These are phyloP conservation scores for Ptychobarbus kaznakovi DNA, from an alignment of 2,797 vertebrate species.

Conservation along the genomic window DNA sequence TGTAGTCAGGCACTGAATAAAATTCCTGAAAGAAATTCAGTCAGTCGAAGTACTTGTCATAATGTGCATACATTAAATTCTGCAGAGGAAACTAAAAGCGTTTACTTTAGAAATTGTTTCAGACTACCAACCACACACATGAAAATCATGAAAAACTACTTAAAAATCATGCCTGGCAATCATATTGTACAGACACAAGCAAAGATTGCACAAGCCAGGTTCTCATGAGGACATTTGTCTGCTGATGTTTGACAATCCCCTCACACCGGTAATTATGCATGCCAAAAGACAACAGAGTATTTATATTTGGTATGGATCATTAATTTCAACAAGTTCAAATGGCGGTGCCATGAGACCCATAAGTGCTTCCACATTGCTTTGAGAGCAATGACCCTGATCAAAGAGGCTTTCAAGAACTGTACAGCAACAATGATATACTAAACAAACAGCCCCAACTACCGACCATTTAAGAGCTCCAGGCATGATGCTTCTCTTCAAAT, in stretches of 20 bases:
- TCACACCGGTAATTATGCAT: background rate
- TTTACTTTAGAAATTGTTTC: background rate
- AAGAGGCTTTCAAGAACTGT: conserved; percentile 10
- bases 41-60: background rate
- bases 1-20: background rate
- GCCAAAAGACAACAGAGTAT: background rate
- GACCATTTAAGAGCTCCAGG: background rate
- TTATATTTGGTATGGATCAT: conserved; percentile 14
- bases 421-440: conserved; percentile 10
- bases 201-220: conserved; percentile 10
- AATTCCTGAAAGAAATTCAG: background rate
- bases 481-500: conserved; percentile 7
- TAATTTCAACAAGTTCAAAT: conserved; percentile 13
- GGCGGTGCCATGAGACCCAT: background rate
- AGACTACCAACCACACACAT: background rate
- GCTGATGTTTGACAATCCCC: background rate
- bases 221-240: background rate
- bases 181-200: conserved; percentile 2
- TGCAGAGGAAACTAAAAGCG: background rate
- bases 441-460: conserved; percentile 1
- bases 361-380: conserved; percentile 7
- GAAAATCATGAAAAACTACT: background rate
- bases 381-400: conserved; percentile 33
- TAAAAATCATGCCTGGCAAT: background rate
- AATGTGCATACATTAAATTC: background rate